A percentile compares a stretch with the other conserved stretches of the same genome.
Conservation (phyloP, 2,888 invertebrate genomes). For the Drosophila bunnanda region DNA sequence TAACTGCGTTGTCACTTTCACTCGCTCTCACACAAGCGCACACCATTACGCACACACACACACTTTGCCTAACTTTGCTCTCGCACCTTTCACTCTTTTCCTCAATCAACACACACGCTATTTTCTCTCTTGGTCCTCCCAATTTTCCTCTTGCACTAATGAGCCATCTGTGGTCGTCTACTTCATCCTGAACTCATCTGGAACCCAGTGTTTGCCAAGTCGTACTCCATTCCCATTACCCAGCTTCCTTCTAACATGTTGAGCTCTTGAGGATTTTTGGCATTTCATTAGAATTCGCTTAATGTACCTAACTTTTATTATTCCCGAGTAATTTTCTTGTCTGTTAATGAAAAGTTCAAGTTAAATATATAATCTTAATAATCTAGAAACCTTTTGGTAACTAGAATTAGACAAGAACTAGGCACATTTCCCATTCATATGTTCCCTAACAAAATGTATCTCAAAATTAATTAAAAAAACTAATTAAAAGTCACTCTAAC, state of each 20-base stretch:
- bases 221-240: neutral
- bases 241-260: neutral
- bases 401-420: neutral
- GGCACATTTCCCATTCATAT: neutral
- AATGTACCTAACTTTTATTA: too few relatives aligned
- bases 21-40: conserved; percentile 20
- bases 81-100: conserved; percentile 37
- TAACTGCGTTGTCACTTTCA: conserved; percentile 57
- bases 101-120: conserved; percentile 14
- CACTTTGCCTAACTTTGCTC: conserved; percentile 49
- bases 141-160: conserved; percentile 34
- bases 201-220: neutral
- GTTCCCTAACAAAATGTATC: neutral
- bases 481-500: too few relatives aligned
- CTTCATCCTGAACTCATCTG: conserved; percentile 24
- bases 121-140: conserved; percentile 11
- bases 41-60: conserved; percentile 29
- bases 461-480: too few relatives aligned
- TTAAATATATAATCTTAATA: accelerated
- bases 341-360: neutral
- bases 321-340: neutral
- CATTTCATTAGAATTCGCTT: neutral
- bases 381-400: neutral
- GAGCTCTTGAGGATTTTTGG: neutral
- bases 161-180: conserved; percentile 36